phyloP scores from a whole-genome alignment of 2,797 vertebrate species.

The Hypotaenidia okinawae region DNA sequence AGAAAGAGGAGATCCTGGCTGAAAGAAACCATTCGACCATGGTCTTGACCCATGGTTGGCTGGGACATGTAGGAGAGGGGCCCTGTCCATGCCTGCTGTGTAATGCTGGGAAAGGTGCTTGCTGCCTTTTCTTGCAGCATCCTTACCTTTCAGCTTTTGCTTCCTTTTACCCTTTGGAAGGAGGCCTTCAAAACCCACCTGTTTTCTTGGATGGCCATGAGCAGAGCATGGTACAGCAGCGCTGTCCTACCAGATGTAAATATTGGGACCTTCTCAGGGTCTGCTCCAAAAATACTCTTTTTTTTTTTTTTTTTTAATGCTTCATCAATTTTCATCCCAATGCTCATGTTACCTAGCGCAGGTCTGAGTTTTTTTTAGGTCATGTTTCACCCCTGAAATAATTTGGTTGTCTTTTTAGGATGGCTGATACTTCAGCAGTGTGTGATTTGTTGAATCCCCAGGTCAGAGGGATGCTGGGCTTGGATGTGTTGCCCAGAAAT shows the following conservation, averaged over 20 bases:
- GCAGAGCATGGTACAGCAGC: fast-evolving
- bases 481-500: background rate
- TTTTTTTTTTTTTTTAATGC: background rate
- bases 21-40: background rate
- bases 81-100: background rate
- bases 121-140: background rate
- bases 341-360: too few species aligned
- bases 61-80: background rate
- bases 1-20: background rate
- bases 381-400: background rate
- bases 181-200: background rate
- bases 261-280: background rate
- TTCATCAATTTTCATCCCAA: background rate
- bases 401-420: background rate
- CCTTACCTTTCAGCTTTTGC: background rate
- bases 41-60: background rate
- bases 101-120: background rate
- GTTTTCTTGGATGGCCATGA: background rate
- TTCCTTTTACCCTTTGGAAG: background rate
- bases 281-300: background rate
- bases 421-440: background rate
- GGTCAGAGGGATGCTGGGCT: background rate
- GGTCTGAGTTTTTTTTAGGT: background rate
- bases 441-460: too few species aligned
- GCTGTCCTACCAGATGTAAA: fast-evolving